Evolutionary conservation across 2,797 vertebrate genomes (phyloP), one percentile per base, ranked within the genome.

Genomic region (Gallinago stenura): DNA sequence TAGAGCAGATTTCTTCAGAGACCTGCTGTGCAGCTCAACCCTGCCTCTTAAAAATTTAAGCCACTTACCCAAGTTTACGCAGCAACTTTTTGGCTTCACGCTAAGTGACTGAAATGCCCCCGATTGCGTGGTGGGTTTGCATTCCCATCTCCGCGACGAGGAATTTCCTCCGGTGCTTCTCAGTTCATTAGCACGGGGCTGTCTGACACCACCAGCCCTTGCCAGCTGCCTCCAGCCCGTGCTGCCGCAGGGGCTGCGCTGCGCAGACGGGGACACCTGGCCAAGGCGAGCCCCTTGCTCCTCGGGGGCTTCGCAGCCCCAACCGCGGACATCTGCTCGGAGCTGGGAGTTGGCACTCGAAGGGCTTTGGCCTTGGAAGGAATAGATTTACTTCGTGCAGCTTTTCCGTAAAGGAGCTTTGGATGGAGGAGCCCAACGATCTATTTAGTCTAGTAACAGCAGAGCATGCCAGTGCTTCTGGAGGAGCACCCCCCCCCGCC

Each of bases 101-200:
- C 50, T 20, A 4, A 88, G 88, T 7, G 80, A 26, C 73, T 43
- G 51, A 83, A 83, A 26, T 50, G 60, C 35, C 84, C 84, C 66
- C 11, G 83, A 31, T 15, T 16, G 82, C 25, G 3, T 17, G 64
- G 25, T 64, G 86, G 35, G 33, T 64, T 64, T 85, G 66, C 25
- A 84, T 87, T 95, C 88, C 90, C 83, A 83, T 82, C 78, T 94
- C 80, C 24, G 6, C 3, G 0, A 71, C 0, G 10, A 90, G 90
- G 94, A 95, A 97, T 97, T 96, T 96, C 85, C 94, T 83, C 89
- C n/a, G 62, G 31, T 88, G 71, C 62, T 90, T 90, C 83, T 80
- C 76, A 76, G 80, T 88, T 85, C 58, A 85, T 92, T 90, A 83
- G 50, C 3, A 24, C 22, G 61, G 33, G 28, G 86, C 79, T 85